A percentile compares a stretch with the other conserved stretches of the same genome.
Evolutionary conservation across 2,888 invertebrate species (phyloP).

Genomic region (Drosophila rubida): DNA sequence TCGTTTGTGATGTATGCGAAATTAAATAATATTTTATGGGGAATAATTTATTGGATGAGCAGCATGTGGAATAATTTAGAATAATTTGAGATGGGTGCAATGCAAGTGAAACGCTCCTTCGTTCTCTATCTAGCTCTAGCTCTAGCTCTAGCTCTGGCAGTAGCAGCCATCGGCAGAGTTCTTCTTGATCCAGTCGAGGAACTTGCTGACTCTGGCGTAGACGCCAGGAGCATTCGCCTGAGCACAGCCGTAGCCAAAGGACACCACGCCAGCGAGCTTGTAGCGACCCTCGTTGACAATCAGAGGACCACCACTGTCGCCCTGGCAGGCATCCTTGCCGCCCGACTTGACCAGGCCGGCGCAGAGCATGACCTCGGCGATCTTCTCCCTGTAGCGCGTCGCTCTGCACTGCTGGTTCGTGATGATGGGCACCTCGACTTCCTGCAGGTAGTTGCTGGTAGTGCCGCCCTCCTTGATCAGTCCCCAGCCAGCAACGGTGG

Average conservation of each 20-base stretch:
- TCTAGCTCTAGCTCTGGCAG: conserved; percentile 62
- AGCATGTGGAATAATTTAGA: conserved; percentile 64
- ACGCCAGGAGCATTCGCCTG: conserved; percentile 83
- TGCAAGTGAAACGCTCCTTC: not conserved
- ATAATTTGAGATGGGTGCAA: conserved; percentile 58
- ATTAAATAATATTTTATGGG: conserved; percentile 20
- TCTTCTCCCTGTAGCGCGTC: conserved; percentile 82
- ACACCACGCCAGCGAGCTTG: conserved; percentile 82
- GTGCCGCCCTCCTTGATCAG: conserved; percentile 78
- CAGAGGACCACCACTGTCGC: conserved; percentile 84
- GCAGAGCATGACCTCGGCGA: conserved; percentile 83
- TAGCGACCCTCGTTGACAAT: conserved; percentile 79
- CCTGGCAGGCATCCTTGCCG: conserved; percentile 84
- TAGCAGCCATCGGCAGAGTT: conserved; percentile 80
- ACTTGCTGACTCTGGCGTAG: conserved; percentile 82
- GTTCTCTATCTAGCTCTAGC: not conserved
- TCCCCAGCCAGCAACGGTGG: conserved; percentile 84
- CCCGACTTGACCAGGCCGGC: conserved; percentile 82
- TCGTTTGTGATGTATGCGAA: conserved; percentile 15
- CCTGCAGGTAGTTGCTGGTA: conserved; percentile 81
- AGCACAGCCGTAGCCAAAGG: conserved; percentile 83
- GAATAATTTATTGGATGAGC: conserved; percentile 59
- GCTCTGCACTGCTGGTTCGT: conserved; percentile 78
- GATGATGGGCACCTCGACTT: conserved; percentile 83
- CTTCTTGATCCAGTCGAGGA: conserved; percentile 79